Evolutionary conservation across 2,113 vertebrate species (phyloP).

Genomic region (Dromiciops gliroides): DNA sequence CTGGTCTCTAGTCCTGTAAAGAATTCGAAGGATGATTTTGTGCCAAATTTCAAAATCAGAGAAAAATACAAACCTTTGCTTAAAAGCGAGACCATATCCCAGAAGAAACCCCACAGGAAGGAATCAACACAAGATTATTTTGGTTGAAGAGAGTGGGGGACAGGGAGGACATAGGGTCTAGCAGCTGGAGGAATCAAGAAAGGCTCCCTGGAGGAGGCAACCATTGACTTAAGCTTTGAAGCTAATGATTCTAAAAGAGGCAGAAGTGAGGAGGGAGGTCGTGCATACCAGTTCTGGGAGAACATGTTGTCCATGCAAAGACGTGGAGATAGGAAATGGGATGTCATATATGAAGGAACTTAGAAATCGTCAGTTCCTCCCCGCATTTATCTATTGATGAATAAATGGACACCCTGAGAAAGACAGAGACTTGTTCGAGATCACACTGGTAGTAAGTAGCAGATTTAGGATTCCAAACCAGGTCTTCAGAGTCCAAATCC

Average conservation of each 20-base stretch:
- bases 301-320: background rate
- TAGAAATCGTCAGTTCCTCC: background rate
- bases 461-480: background rate
- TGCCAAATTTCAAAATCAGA: background rate
- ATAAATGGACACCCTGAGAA: background rate
- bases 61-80: background rate
- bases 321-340: background rate
- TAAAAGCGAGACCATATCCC: background rate
- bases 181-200: background rate
- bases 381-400: background rate
- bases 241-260: background rate
- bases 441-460: background rate
- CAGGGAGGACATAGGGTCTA: too few species aligned
- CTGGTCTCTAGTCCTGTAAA: background rate
- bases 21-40: background rate
- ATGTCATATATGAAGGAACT: accelerated
- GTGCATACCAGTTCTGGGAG: background rate
- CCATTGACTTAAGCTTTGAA: background rate
- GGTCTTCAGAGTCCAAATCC: background rate
- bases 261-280: background rate
- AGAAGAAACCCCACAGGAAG: background rate
- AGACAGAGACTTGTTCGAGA: background rate
- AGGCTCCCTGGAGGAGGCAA: background rate
- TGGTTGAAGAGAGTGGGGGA: background rate
- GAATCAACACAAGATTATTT: background rate